Evolutionary conservation across 2,113 vertebrate genomes (phyloP).

Genomic region (Thermophis baileyi): DNA sequence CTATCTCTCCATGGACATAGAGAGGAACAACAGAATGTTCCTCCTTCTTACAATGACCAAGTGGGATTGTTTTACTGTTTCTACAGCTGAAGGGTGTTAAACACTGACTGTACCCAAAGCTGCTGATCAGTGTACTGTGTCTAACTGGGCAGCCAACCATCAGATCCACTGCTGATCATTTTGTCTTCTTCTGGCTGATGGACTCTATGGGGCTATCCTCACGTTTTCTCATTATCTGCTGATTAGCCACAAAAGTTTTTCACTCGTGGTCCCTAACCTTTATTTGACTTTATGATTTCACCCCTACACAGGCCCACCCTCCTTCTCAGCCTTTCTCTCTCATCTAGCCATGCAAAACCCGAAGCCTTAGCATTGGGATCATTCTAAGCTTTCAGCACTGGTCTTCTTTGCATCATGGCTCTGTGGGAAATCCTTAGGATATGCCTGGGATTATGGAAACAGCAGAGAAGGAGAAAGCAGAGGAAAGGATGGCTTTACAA

Average conservation of each 20-base stretch:
- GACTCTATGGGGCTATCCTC: conserved; percentile 28
- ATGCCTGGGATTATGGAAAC: conserved; percentile 1
- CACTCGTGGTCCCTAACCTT: conserved; percentile 14
- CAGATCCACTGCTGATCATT: conserved; percentile 36
- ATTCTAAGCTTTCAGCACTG: not conserved
- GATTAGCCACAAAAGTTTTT: conserved; percentile 29
- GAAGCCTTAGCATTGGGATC: not conserved
- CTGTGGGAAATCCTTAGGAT: not conserved
- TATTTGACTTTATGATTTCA: conserved; percentile 26
- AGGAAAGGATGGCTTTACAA: not conserved
- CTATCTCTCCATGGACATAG: conserved; percentile 49
- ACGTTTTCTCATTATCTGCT: conserved; percentile 44
- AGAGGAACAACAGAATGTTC: conserved; percentile 56
- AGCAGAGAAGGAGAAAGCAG: not conserved
- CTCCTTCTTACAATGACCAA: conserved; percentile 54
- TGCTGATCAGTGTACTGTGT: conserved; percentile 65
- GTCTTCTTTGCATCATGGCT: conserved; percentile 24
- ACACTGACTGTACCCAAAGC: conserved; percentile 68
- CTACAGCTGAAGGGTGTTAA: conserved; percentile 76
- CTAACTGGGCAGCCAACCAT: conserved; percentile 61
- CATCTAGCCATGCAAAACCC: not conserved
- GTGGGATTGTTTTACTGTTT: conserved; percentile 78
- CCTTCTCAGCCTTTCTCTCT: not conserved
- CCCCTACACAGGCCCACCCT: not conserved
- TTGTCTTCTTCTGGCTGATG: conserved; percentile 43